phyloP scores from a whole-genome alignment of 2,113 vertebrate genomes.

The Neopipo cinnamomea region DNA sequence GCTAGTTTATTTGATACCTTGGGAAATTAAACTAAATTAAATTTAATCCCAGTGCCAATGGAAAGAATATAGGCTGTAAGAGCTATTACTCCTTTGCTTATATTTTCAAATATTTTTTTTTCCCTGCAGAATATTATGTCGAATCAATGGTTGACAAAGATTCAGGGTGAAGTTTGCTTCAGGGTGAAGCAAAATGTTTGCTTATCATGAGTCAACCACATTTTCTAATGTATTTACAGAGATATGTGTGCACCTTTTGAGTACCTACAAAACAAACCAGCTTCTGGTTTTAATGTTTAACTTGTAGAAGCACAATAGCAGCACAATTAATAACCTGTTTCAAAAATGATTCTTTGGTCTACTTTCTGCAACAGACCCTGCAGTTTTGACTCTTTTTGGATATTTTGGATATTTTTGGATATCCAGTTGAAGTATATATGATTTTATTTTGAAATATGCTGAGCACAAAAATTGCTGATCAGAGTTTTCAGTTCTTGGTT shows the following conservation, averaged over 20 bases:
- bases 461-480: neutral
- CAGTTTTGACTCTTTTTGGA: neutral
- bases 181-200: neutral
- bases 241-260: neutral
- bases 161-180: neutral
- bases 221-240: neutral
- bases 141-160: neutral
- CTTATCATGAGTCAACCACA: neutral
- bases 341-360: neutral
- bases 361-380: neutral
- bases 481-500: neutral
- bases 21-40: conserved; percentile 8
- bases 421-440: neutral
- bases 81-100: neutral
- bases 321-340: neutral
- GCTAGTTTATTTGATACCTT: neutral
- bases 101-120: neutral
- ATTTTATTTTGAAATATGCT: neutral
- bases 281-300: neutral
- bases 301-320: neutral
- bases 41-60: neutral
- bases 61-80: neutral
- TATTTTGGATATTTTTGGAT: neutral
- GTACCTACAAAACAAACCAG: neutral
- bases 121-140: neutral